These are phyloP conservation scores for Etheostoma spectabile DNA, from an alignment of 2,113 vertebrate genomes.

Conservation along the genomic window DNA sequence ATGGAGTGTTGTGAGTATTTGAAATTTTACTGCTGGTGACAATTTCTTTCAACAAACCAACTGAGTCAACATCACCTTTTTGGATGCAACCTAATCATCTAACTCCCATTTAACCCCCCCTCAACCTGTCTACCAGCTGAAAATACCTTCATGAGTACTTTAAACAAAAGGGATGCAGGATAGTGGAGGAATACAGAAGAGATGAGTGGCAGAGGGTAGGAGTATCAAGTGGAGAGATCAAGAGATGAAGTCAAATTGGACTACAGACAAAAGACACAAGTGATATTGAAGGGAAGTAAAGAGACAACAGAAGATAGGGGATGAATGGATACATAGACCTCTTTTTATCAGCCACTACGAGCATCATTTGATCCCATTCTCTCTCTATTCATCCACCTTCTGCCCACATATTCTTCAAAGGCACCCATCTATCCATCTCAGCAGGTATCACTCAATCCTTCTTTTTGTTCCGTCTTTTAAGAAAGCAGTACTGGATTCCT, in stretches of 20 bases:
- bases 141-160: background rate
- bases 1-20: background rate
- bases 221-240: constrained; percentile 3
- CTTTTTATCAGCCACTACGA: constrained; percentile 32
- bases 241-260: constrained; percentile 27
- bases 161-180: background rate
- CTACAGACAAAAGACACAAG: constrained; percentile 8
- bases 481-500: constrained; percentile 26
- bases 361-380: constrained; percentile 36
- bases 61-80: background rate
- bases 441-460: constrained; percentile 25
- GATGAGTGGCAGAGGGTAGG: background rate
- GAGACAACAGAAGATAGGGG: constrained; percentile 16
- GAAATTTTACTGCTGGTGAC: background rate
- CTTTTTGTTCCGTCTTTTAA: constrained; percentile 36
- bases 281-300: constrained; percentile 15
- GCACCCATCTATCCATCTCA: constrained; percentile 41
- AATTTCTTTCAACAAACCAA: background rate
- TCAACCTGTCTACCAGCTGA: background rate
- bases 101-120: constrained; percentile 3
- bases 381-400: constrained; percentile 23
- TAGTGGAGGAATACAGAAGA: constrained; percentile 13
- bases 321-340: constrained; percentile 15
- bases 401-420: constrained; percentile 45
- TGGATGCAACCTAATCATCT: background rate